Percentiles rank a stretch among this genome's conserved stretches.
Evolutionary conservation across 1,140 invertebrate genomes (phyloP).

Genomic region (Caligus rogercresseyi): DNA sequence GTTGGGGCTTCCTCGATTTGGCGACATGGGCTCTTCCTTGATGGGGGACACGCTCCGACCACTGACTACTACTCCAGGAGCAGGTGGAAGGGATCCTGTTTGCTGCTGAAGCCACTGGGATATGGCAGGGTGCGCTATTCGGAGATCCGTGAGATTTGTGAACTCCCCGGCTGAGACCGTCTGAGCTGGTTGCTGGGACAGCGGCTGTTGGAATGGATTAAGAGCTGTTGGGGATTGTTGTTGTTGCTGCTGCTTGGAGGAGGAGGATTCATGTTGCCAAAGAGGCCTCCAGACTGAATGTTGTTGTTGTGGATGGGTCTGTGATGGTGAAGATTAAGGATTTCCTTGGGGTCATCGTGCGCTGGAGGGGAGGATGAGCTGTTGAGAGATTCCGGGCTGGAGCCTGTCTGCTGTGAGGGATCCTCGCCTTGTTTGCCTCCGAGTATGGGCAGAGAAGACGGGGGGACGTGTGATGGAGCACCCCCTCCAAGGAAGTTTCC

Average conservation of each 20-base stretch:
- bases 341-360: not conserved
- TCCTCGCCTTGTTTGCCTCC: not conserved
- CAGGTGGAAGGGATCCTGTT: not conserved
- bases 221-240: not conserved
- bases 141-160: not conserved
- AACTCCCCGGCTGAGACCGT: not conserved
- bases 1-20: not conserved
- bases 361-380: not conserved
- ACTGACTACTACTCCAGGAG: not conserved
- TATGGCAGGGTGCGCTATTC: constrained; percentile 13
- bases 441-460: not conserved
- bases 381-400: not conserved
- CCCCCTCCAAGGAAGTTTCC: not conserved
- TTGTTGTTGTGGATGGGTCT: not conserved
- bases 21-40: constrained; percentile 18
- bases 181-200: not conserved
- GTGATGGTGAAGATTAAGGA: not conserved
- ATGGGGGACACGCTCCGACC: not conserved
- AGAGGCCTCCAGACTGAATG: not conserved
- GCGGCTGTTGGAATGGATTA: not conserved
- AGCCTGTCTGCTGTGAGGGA: not conserved
- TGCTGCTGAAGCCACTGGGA: constrained; percentile 19
- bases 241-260: not conserved
- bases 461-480: not conserved
- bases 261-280: not conserved